phyloP scores from a whole-genome alignment of 2,113 vertebrate genomes.

The Vidua chalybeata region DNA sequence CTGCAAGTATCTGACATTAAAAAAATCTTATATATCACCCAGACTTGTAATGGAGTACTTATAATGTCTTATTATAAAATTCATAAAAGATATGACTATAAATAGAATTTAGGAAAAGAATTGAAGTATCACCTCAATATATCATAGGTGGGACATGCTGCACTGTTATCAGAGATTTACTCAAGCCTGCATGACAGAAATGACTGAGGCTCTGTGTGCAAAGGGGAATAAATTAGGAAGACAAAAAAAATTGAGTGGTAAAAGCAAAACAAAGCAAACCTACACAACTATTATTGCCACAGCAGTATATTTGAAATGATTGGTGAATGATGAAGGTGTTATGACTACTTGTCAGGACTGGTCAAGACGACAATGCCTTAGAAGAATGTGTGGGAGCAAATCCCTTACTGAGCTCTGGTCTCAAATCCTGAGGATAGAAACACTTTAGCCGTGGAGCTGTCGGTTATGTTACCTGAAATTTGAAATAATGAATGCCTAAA shows the following conservation, averaged over 20 bases:
- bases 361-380: neutral
- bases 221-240: neutral
- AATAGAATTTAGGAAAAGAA: constrained; percentile 52
- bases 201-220: neutral
- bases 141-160: neutral
- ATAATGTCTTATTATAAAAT: constrained; percentile 2
- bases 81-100: constrained; percentile 37
- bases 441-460: neutral
- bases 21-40: constrained; percentile 24
- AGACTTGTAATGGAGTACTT: neutral
- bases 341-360: neutral
- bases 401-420: neutral
- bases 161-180: constrained; percentile 3
- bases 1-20: neutral
- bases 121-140: neutral
- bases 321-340: neutral
- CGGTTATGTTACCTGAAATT: neutral
- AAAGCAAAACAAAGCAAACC: constrained; percentile 11
- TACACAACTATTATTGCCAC: neutral
- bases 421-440: neutral
- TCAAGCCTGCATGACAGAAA: neutral
- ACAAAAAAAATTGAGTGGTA: neutral
- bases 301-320: neutral
- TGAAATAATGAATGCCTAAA: neutral
- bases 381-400: neutral